Evolutionary conservation across 1,140 invertebrate species (phyloP), one percentile per base, ranked within the genome.

Genomic region (Danaus plexippus): DNA sequence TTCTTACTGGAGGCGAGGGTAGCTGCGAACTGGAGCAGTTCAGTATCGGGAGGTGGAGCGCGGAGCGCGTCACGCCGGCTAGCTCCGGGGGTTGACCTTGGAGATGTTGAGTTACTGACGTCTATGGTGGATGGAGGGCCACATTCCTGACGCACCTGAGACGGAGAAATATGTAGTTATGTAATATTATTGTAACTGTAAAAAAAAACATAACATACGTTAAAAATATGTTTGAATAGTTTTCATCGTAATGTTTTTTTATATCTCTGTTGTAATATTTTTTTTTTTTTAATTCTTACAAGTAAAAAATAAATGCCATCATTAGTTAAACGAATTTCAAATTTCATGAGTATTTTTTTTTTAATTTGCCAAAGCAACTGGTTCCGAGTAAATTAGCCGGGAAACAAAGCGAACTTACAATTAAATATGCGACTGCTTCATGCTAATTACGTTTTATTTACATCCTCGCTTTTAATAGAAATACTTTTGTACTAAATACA

Each of bases 1-100:
- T 91, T 91, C 60, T 91, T 90, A n/a, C 90, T 93, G 60, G 89
- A 89, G 11, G 88, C 87, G 44, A 93, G 88, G 41, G 90, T 91
- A 2, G 90, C 89, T 41, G 93, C 81, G 74, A 93, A 93, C 59
- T 91, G 89, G 41, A 89, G 87, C 43, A 93, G 87, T 60, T 92
- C 89, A 2, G 82, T 80, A 53, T 89, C 88, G 4, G 87, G 86
- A 3, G 88, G 83, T 0, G 87, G 80, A 1, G 81, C 73, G n/a
- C 79, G 65, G 4, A 84, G 58, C 22, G 74, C 69, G 8, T 79
- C 73, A 40, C 79, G 73, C 11, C 75, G 71, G 7, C 70, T 54
- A 1, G 75, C 61, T 10, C 64, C 69, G 5, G 76, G 60, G 7
- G 78, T 63, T 6, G 76, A 71, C 6, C 61, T 59, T 1, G 74